phyloP scores from a whole-genome alignment of 1,140 invertebrate species.

The Pseudoatta argentina region DNA sequence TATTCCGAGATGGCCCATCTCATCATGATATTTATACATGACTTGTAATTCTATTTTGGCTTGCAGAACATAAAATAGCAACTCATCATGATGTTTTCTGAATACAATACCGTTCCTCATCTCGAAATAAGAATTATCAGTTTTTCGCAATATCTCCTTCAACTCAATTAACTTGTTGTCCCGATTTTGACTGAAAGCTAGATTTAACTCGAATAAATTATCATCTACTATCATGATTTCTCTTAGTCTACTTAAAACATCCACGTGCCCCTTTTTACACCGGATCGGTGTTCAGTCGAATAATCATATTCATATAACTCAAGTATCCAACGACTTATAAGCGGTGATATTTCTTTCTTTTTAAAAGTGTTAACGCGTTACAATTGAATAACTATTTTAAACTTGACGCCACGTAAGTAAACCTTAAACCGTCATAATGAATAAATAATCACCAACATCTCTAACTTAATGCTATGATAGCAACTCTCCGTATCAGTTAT shows the following conservation, averaged over 20 bases:
- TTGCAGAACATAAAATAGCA: no score
- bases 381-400: no score
- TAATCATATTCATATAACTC: conserved; percentile 22
- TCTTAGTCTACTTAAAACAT: background rate
- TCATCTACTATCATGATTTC: background rate
- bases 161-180: no score
- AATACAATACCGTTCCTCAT: no score
- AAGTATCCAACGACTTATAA: conserved; percentile 9
- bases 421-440: conserved; percentile 66
- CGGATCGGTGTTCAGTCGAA: background rate
- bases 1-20: background rate
- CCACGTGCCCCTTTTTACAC: background rate
- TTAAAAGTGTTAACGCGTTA: no score
- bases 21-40: background rate
- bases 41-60: background rate
- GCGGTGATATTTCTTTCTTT: no score
- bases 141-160: no score
- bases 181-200: no score
- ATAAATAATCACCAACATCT: conserved; percentile 84
- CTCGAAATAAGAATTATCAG: no score
- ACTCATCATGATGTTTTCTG: no score
- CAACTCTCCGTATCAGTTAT: conserved; percentile 75
- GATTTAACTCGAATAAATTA: background rate
- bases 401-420: no score
- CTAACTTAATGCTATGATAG: conserved; percentile 81